Conservation (phyloP, 2,797 vertebrate genomes). For the Spinibarbus caldwelli region DNA sequence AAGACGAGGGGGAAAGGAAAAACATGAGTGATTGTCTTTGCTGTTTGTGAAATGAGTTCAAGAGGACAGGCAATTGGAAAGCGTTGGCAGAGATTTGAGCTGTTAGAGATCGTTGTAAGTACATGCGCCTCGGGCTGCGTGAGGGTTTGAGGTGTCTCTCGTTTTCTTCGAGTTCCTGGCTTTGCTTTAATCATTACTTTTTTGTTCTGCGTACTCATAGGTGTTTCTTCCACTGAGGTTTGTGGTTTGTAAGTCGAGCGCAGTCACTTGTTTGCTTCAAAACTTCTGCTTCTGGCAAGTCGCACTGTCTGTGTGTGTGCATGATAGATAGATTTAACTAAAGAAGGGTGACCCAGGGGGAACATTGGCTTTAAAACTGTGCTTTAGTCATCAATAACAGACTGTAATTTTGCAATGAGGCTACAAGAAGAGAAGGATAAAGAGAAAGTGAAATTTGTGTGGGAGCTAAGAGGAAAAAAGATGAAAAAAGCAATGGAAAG, state of each 20-base stretch:
- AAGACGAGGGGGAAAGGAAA: slow-evolving; percentile 25
- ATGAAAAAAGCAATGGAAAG: slow-evolving; percentile 18
- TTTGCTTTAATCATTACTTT: slow-evolving; percentile 46
- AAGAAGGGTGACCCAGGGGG: slow-evolving; percentile 63
- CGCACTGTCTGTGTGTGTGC: slow-evolving; percentile 53
- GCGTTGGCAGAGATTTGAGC: slow-evolving; percentile 43
- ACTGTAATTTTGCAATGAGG: slow-evolving; percentile 57
- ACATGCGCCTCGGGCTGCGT: slow-evolving; percentile 49
- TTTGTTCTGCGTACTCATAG: slow-evolving; percentile 23
- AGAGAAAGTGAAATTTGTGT: slow-evolving; percentile 43
- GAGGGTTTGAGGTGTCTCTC: slow-evolving; percentile 33
- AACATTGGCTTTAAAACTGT: slow-evolving; percentile 64
- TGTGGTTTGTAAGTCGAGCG: slow-evolving; percentile 14
- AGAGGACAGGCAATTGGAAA: slow-evolving; percentile 35
- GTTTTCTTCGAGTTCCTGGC: slow-evolving; percentile 31
- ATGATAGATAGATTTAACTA: slow-evolving; percentile 71
- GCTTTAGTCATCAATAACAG: slow-evolving; percentile 69
- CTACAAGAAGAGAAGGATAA: slow-evolving; percentile 12
- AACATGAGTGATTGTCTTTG: slow-evolving; percentile 49
- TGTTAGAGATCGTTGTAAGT: slow-evolving; percentile 55
- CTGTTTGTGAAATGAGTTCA: slow-evolving; percentile 48
- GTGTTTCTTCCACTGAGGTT: slow-evolving; percentile 9
- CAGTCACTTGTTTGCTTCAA: slow-evolving; percentile 10
- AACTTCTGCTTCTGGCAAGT: slow-evolving; percentile 56
- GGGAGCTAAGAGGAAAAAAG: slow-evolving; percentile 27